Conservation (phyloP, 2,888 invertebrate species). For the Oasisia sp. region DNA sequence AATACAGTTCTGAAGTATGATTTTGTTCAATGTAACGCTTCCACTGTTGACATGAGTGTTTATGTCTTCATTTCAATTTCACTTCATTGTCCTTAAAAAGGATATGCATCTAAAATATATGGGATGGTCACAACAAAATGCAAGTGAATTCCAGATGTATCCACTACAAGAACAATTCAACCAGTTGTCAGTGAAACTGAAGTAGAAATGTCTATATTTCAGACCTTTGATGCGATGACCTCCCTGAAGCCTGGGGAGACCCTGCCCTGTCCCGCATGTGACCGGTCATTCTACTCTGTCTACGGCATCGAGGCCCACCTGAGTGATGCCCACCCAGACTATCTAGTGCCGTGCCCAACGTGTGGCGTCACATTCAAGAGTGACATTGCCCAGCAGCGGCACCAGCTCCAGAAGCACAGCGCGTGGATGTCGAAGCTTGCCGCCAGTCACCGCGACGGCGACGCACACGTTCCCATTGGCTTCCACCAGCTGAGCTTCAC, state of each 20-base stretch:
- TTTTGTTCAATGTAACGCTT: background rate
- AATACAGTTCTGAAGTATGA: background rate
- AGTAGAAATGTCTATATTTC: background rate
- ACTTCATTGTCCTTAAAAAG: too few relatives aligned
- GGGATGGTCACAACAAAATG: too few relatives aligned
- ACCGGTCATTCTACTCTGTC: slow-evolving; percentile 24
- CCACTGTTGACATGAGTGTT: background rate
- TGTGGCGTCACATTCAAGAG: background rate
- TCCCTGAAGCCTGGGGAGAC: background rate
- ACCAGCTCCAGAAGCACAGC: background rate
- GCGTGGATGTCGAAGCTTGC: background rate
- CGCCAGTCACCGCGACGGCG: background rate
- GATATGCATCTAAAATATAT: too few relatives aligned
- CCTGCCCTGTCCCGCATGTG: slow-evolving; percentile 25
- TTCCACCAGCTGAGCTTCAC: slow-evolving; percentile 45
- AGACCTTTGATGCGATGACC: background rate
- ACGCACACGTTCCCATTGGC: slow-evolving; percentile 41
- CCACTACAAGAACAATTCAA: too few relatives aligned
- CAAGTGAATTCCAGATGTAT: too few relatives aligned
- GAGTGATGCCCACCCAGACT: slow-evolving; percentile 13
- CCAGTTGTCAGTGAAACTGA: too few relatives aligned
- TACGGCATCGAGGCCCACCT: slow-evolving; percentile 32
- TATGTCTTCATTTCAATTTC: background rate
- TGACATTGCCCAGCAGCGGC: background rate
- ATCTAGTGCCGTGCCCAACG: background rate